These are phyloP conservation scores for Bembecia ichneumoniformis DNA, from an alignment of 2,888 invertebrate genomes.

Conservation along the genomic window DNA sequence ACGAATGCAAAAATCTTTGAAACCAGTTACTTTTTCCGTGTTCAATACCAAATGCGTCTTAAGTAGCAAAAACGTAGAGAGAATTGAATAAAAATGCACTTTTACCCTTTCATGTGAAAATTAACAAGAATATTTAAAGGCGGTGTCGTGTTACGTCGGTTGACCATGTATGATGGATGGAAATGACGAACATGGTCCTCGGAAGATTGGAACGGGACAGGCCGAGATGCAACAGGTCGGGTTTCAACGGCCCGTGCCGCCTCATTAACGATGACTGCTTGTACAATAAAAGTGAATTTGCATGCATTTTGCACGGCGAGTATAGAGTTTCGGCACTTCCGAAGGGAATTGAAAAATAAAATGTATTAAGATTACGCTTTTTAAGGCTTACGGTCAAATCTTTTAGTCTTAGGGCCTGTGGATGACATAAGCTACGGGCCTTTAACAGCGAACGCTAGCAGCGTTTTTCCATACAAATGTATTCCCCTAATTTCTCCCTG, in stretches of 20 bases:
- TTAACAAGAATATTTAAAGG: background rate
- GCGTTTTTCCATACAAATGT: too few species aligned
- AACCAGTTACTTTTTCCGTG: slow-evolving; percentile 4
- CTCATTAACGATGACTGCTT: slow-evolving; percentile 40
- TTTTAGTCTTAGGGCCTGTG: too few species aligned
- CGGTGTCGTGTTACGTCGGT: background rate
- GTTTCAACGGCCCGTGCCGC: slow-evolving; percentile 36
- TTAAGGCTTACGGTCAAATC: too few species aligned
- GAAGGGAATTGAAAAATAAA: background rate
- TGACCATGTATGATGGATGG: slow-evolving; percentile 20
- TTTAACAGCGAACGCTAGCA: too few species aligned
- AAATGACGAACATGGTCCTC: slow-evolving; percentile 6
- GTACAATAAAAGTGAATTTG: background rate
- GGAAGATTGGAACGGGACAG: slow-evolving; percentile 5
- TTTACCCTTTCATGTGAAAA: background rate
- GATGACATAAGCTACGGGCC: too few species aligned
- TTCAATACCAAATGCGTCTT: slow-evolving; percentile 3
- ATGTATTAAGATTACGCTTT: too few species aligned
- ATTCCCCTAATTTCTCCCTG: too few species aligned
- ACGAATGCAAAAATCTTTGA: slow-evolving; percentile 32
- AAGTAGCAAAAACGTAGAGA: background rate
- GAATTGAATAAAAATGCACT: slow-evolving; percentile 11
- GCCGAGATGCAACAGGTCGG: background rate
- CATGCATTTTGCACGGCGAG: background rate
- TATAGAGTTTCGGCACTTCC: background rate